Base-by-base conservation (phyloP, 2,888 invertebrate genomes). In the Tupiocoris notatus region DNA sequence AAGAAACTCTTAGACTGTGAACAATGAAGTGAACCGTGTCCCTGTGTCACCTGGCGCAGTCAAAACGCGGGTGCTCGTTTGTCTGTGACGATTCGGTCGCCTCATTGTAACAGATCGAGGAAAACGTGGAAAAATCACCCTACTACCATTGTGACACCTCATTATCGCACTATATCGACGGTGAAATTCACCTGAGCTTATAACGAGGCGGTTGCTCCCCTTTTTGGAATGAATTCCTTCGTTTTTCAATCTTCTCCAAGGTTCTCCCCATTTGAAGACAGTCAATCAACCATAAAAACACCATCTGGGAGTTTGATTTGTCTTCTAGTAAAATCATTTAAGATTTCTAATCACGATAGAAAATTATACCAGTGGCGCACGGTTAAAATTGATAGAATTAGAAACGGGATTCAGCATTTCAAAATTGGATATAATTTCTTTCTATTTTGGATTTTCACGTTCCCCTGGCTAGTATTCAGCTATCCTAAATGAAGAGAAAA, bases 101-200 rank as follows among this genome's bases (percentile, higher is more conserved):
- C 22, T 67, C 67, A 67, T 67, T 67, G 67, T 67, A 57, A 67
- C 67, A 22, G 56, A 39, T 7, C 39, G 39, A 12, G 39, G 54
- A 54, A 67, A 54, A 39, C 57, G 56, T 57, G 21, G 7, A 67
- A 67, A 56, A 67, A 57, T 56, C 22, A 56, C 57, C 17, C 6
- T n/a, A n/a, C 57, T 17, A 39, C 6, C 39, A 39, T 39, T 39
- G 39, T 39, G 39, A 22, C 66, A 6, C 24, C 66, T 67, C 67
- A 67, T 67, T 67, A 67, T 67, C 67, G 67, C 67, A 67, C 67
- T 67, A 67, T 67, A 67, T 67, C 67, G 67, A 67, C 67, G 57
- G 67, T 67, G 67, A 67, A 18, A 56, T 67, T 67, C 56, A 67
- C 67, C 67, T 67, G 39, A n/a, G 39, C 67, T 56, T 56, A 67